phyloP scores from a whole-genome alignment of 2,113 vertebrate genomes.

The Bucco capensis region DNA sequence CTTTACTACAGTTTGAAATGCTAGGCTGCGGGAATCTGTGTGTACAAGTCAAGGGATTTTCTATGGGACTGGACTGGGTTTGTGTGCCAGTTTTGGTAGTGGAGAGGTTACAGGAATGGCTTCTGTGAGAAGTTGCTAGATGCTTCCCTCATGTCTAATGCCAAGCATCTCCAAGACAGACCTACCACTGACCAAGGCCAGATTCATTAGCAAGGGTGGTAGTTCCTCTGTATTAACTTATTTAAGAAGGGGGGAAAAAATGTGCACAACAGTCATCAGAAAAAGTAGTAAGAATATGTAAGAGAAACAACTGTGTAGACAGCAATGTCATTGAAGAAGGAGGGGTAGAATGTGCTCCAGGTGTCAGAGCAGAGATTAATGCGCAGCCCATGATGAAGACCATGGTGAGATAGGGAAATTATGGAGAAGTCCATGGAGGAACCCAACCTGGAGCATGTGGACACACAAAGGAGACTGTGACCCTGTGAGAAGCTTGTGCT shows the following conservation, averaged over 20 bases:
- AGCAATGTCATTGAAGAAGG: background rate
- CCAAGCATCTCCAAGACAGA: background rate
- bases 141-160: accelerated
- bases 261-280: background rate
- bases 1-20: background rate
- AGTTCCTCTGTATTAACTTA: background rate
- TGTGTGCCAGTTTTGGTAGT: background rate
- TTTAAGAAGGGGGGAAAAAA: background rate
- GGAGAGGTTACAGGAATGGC: background rate
- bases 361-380: accelerated
- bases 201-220: background rate
- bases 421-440: background rate
- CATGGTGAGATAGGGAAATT: background rate
- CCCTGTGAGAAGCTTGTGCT: accelerated
- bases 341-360: background rate
- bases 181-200: background rate
- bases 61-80: background rate
- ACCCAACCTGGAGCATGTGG: background rate
- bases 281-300: background rate
- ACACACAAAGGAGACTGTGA: background rate
- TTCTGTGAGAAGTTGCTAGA: background rate
- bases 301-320: background rate
- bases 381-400: accelerated
- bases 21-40: background rate
- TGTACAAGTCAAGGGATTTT: background rate